Conservation (phyloP, 2,797 vertebrate genomes). For the Agapornis canus region DNA sequence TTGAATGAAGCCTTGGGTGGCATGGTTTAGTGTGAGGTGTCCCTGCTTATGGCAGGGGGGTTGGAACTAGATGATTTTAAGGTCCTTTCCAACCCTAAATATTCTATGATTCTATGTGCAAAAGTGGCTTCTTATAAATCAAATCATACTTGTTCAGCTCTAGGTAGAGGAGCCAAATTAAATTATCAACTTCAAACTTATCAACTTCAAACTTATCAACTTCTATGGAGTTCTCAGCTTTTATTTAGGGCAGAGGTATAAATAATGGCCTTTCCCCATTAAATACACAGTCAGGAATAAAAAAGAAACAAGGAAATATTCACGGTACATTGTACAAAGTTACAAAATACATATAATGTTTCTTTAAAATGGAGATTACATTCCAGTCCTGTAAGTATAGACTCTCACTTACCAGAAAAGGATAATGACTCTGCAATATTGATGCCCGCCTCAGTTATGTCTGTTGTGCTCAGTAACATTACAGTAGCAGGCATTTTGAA, state of each 20-base stretch:
- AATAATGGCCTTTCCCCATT: conserved; percentile 55
- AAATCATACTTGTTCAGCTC: conserved; percentile 75
- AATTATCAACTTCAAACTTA: conserved; percentile 68
- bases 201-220: too few relatives aligned
- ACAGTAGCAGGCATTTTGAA: background rate
- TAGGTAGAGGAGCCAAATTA: conserved; percentile 55
- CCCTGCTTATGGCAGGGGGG: too few relatives aligned
- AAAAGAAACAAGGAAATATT: conserved; percentile 18
- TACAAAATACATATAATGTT: background rate
- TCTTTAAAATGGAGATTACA: background rate
- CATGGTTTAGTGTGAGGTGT: too few relatives aligned
- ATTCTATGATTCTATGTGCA: too few relatives aligned
- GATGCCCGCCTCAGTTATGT: background rate
- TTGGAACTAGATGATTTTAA: too few relatives aligned
- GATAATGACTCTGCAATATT: background rate
- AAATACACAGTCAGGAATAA: conserved; percentile 39
- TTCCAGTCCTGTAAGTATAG: background rate
- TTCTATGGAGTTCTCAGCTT: conserved; percentile 65
- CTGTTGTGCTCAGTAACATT: background rate
- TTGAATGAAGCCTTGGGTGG: too few relatives aligned
- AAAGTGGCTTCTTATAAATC: conserved; percentile 78
- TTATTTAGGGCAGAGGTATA: conserved; percentile 73
- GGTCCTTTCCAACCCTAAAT: too few relatives aligned
- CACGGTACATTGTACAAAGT: background rate
- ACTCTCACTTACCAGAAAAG: conserved; percentile 5